These are phyloP conservation scores for Netelia melanura DNA, from an alignment of 2,888 invertebrate species.

Conservation along the genomic window DNA sequence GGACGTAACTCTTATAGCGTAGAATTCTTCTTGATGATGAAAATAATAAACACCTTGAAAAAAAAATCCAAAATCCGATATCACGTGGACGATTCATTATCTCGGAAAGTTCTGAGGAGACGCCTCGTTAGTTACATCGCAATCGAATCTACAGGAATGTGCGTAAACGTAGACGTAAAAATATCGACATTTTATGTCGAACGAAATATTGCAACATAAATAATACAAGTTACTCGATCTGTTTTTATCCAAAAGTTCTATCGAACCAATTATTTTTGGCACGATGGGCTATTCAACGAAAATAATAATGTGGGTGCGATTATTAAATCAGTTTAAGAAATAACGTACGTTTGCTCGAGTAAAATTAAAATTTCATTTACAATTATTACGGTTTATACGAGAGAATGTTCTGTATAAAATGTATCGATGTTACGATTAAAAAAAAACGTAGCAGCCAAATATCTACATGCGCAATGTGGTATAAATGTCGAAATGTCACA, in stretches of 20 bases:
- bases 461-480: no score
- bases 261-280: neutral
- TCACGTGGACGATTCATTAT: neutral
- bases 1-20: slow-evolving; percentile 8
- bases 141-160: neutral
- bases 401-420: no score
- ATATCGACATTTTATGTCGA: slow-evolving; percentile 13
- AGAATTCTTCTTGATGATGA: slow-evolving; percentile 34
- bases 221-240: neutral
- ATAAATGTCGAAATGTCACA: no score
- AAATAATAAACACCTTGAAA: neutral
- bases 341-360: no score
- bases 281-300: no score
- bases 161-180: slow-evolving; percentile 11
- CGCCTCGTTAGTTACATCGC: neutral
- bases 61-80: neutral
- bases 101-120: neutral
- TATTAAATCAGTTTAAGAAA: no score
- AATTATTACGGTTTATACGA: no score
- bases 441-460: no score
- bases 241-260: neutral
- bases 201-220: neutral
- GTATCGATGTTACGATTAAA: no score
- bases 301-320: no score
- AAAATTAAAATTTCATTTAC: no score